Conservation (phyloP, 92 coral and sea anemone species). For the Porites lobata region DNA sequence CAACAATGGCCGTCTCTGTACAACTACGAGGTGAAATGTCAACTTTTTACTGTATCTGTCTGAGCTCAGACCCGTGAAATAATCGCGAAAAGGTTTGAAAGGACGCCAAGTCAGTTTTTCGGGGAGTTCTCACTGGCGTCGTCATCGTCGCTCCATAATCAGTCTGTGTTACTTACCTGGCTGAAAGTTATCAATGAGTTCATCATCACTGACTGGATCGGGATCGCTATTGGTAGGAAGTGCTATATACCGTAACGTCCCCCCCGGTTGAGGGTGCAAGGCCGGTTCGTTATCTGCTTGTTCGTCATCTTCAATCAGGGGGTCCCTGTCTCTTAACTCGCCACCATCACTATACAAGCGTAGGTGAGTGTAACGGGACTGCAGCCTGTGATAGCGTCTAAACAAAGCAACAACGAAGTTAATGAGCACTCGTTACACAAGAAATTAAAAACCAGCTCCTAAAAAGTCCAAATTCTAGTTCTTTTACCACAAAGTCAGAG, state of each 20-base stretch:
- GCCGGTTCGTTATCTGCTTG: conserved; percentile 15
- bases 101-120: too few relatives aligned
- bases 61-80: too few relatives aligned
- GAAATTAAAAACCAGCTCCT: too few relatives aligned
- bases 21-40: too few relatives aligned
- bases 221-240: conserved; percentile 13
- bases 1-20: too few relatives aligned
- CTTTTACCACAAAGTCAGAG: too few relatives aligned
- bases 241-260: conserved; percentile 30
- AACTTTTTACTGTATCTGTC: too few relatives aligned
- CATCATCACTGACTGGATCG: conserved; percentile 32
- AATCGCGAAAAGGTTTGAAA: too few relatives aligned
- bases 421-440: not conserved
- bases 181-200: conserved; percentile 32
- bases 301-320: conserved; percentile 17
- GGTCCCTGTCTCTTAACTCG: conserved; percentile 48
- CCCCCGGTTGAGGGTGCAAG: conserved; percentile 43
- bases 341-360: conserved; percentile 45
- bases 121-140: too few relatives aligned
- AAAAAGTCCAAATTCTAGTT: too few relatives aligned
- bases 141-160: too few relatives aligned
- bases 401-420: not conserved
- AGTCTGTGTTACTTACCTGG: not conserved
- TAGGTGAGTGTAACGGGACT: conserved; percentile 40
- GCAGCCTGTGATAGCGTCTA: conserved; percentile 38